Conservation (phyloP, 2,113 vertebrate species). For the Galemys pyrenaicus region DNA sequence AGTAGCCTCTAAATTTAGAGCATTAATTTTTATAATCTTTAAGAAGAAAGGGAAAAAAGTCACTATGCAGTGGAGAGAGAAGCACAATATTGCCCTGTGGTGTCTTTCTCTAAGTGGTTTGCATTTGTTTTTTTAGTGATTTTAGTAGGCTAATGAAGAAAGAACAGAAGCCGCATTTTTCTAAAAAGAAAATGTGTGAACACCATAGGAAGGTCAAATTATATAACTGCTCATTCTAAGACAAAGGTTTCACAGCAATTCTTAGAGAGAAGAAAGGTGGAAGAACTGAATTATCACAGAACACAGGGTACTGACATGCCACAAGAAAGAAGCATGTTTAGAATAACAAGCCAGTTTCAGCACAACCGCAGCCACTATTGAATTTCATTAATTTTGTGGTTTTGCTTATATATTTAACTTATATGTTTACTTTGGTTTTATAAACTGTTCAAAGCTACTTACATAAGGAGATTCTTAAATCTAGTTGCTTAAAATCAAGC, state of each 20-base stretch:
- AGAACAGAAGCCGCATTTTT: not conserved
- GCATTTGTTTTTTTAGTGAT: not conserved
- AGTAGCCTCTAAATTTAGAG: not conserved
- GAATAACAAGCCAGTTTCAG: not conserved
- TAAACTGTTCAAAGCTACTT: not conserved
- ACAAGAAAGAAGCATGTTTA: not conserved
- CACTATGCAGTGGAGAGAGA: no score
- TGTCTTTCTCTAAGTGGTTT: not conserved
- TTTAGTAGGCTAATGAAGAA: not conserved
- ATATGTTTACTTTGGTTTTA: not conserved
- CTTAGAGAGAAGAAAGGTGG: not conserved
- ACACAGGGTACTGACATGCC: not conserved
- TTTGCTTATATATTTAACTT: not conserved
- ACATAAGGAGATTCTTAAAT: not conserved
- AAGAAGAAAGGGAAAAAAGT: not conserved
- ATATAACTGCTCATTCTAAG: not conserved
- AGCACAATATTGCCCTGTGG: not conserved
- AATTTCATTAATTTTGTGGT: not conserved
- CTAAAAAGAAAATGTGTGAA: slow-evolving; percentile 3
- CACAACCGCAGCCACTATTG: not conserved
- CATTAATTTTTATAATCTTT: not conserved
- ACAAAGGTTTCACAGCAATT: not conserved
- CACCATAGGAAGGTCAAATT: not conserved
- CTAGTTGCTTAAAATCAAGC: not conserved
- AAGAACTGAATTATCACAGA: not conserved